These are phyloP conservation scores for Trichogramma evanescens DNA, from an alignment of 2,888 invertebrate species.

Conservation along the genomic window DNA sequence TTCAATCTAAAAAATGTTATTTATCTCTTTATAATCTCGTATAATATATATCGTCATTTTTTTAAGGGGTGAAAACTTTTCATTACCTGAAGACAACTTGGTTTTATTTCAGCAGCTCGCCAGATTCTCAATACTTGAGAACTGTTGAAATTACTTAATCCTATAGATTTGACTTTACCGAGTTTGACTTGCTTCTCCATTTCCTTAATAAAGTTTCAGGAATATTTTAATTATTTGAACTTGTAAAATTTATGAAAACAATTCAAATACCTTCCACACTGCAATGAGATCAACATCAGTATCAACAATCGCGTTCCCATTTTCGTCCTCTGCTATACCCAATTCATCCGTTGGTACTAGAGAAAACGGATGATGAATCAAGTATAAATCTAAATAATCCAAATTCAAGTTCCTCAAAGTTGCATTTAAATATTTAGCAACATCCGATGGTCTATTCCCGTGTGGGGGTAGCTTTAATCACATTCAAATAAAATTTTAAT, in stretches of 20 bases:
- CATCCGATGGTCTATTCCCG: no score
- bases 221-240: background rate
- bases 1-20: background rate
- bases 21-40: no score
- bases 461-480: no score
- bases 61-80: no score
- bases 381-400: no score
- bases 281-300: slow-evolving; percentile 3
- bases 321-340: background rate
- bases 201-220: background rate
- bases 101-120: slow-evolving; percentile 7
- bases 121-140: slow-evolving; percentile 5
- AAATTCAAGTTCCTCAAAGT: no score
- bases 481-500: no score
- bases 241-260: background rate
- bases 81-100: slow-evolving; percentile 3
- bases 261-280: slow-evolving; percentile 8
- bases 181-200: slow-evolving; percentile 6
- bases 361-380: no score
- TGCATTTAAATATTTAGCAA: no score
- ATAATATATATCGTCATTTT: no score
- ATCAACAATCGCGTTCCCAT: background rate
- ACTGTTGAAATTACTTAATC: slow-evolving; percentile 6
- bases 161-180: slow-evolving; percentile 7
- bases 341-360: no score